These are phyloP conservation scores for Brachypodius melanocephalos DNA, from an alignment of 2,113 vertebrate species.

Conservation along the genomic window DNA sequence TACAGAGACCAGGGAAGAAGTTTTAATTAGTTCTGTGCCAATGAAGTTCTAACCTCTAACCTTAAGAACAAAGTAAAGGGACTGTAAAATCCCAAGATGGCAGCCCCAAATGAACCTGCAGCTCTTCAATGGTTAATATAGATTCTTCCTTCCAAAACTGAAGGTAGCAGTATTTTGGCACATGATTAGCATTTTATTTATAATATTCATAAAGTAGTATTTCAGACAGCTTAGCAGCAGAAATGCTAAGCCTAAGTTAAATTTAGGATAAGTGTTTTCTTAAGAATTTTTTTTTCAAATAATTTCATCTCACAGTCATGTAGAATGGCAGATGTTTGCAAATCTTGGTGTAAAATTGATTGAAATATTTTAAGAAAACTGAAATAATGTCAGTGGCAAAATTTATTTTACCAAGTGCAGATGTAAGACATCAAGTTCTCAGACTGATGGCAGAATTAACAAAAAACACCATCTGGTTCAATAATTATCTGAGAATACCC, in stretches of 20 bases:
- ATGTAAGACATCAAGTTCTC: slow-evolving; percentile 87
- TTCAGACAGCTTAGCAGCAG: slow-evolving; percentile 43
- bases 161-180: background rate
- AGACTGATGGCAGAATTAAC: slow-evolving; percentile 86
- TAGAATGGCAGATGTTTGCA: slow-evolving; percentile 81
- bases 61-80: background rate
- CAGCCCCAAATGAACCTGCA: background rate
- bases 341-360: slow-evolving; percentile 81
- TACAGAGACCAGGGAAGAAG: background rate
- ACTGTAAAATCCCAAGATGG: background rate
- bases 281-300: slow-evolving; percentile 68
- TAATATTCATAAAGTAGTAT: slow-evolving; percentile 8
- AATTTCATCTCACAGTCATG: slow-evolving; percentile 67
- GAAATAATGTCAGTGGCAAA: slow-evolving; percentile 82
- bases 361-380: slow-evolving; percentile 85
- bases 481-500: slow-evolving; percentile 84
- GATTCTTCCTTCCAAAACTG: background rate
- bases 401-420: slow-evolving; percentile 85
- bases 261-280: slow-evolving; percentile 58
- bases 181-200: slow-evolving; percentile 22
- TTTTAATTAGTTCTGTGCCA: background rate
- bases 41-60: background rate
- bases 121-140: background rate
- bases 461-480: slow-evolving; percentile 88
- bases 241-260: slow-evolving; percentile 53